Base-by-base conservation (phyloP, 2,113 vertebrate species). In the Dipodomys merriami region DNA sequence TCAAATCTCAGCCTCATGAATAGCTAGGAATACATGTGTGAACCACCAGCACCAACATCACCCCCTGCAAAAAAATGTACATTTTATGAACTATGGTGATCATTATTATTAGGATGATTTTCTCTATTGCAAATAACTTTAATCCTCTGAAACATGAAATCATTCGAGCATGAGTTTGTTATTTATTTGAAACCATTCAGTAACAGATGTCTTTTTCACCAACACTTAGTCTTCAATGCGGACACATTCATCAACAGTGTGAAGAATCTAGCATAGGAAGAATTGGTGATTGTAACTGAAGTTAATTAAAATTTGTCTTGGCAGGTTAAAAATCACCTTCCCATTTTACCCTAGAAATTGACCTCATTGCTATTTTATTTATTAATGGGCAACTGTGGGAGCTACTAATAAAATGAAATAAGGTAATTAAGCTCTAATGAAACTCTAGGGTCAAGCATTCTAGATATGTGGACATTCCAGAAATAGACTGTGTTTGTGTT, bases 341-440 rank as follows among this genome's bases (percentile, higher is more conserved):
- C 46, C 39, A 16, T 74, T 90, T 86, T 30, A 92, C 33, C 74
- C 65, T 82, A 71, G 57, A 87, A 87, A 65, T 49, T 79, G 79
- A 9, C 60, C n/a, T 93, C 8, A 20, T 71, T 93, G 44, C 57
- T 79, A 1, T 82, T 91, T 87, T 89, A 90, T 69, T 93, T 97
- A 92, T 83, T 90, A 71, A 79, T 85, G 64, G 53, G 19, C 57
- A 96, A 72, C 44, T 60, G 30, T 94, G 79, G 23, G 35, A 71
- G 18, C 74, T 91, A 78, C 30, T 87, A 90, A 87, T 84, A 64
- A 79, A 90, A 86, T 46, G 1, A 87, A 94, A 30, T 69, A 62
- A 91, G 65, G 39, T 4, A 87, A 53, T 93, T 90, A 85, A 85
- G 18, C 16, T 69, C 68, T 88, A 90, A 91, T 83, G 46, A 92